Evolutionary conservation across 2,797 vertebrate genomes (phyloP).

Genomic region (Molossus molossus): DNA sequence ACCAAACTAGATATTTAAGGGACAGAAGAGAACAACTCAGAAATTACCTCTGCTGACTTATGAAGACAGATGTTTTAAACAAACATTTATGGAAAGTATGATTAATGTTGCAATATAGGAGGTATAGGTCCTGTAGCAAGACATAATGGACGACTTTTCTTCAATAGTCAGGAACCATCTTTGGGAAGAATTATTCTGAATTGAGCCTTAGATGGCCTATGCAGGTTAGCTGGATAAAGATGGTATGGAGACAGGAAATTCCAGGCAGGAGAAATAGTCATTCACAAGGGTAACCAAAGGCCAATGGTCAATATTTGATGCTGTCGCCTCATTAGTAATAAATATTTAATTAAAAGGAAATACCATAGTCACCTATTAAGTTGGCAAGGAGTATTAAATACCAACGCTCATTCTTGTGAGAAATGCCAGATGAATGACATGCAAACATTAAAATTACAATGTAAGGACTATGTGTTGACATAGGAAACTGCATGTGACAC

Average conservation of each 20-base stretch:
- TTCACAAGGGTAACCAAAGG: slow-evolving; percentile 33
- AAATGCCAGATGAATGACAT: background rate
- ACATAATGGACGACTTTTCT: background rate
- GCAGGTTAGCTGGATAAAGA: background rate
- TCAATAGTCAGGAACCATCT: background rate
- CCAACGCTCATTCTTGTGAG: background rate
- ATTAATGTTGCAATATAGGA: background rate
- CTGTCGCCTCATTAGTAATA: slow-evolving; percentile 12
- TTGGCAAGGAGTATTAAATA: slow-evolving; percentile 13
- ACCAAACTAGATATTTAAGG: background rate
- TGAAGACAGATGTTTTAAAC: background rate
- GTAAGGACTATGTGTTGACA: background rate
- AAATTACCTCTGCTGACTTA: background rate
- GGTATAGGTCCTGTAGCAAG: background rate
- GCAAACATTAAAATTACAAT: background rate
- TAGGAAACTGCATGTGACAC: background rate
- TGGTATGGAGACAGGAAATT: background rate
- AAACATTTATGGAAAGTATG: background rate
- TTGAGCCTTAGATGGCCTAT: background rate
- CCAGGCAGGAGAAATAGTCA: background rate
- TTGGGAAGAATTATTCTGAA: background rate
- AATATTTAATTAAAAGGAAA: slow-evolving; percentile 48
- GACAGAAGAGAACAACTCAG: background rate
- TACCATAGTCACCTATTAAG: background rate
- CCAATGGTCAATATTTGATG: background rate